Conservation (phyloP, 1,140 invertebrate species). For the Globodera ellingtonae region DNA sequence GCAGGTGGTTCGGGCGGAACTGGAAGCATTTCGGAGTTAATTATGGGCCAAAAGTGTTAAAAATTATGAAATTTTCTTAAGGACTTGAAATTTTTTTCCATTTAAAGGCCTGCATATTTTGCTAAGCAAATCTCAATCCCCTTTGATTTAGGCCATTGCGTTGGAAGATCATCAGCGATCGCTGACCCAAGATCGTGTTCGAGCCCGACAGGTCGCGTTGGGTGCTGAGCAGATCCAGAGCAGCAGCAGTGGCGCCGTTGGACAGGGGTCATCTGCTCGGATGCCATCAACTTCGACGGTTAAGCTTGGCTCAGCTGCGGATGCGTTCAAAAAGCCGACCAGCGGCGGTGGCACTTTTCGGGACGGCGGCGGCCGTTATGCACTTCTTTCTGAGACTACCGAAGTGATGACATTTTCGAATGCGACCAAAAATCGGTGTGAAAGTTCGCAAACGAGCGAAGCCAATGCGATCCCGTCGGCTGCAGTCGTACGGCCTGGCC, state of each 20-base stretch:
- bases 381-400: not conserved
- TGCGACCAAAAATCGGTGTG: not conserved
- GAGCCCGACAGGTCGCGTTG: constrained; percentile 5
- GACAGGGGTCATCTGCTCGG: not conserved
- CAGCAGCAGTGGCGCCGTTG: not conserved
- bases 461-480: not conserved
- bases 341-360: not conserved
- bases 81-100: not conserved
- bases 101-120: not conserved
- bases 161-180: constrained; percentile 28
- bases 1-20: too few relatives aligned
- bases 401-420: not conserved
- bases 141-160: constrained; percentile 18
- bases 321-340: not conserved
- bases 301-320: not conserved
- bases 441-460: not conserved
- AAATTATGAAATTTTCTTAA: not conserved
- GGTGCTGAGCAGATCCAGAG: constrained; percentile 31
- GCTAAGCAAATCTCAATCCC: not conserved
- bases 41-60: not conserved
- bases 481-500: not conserved
- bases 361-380: not conserved
- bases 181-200: constrained; percentile 17
- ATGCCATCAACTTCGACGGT: not conserved
- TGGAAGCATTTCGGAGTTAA: not conserved